Evolutionary conservation across 2,113 vertebrate genomes (phyloP).

Genomic region (Cnemophilus loriae): DNA sequence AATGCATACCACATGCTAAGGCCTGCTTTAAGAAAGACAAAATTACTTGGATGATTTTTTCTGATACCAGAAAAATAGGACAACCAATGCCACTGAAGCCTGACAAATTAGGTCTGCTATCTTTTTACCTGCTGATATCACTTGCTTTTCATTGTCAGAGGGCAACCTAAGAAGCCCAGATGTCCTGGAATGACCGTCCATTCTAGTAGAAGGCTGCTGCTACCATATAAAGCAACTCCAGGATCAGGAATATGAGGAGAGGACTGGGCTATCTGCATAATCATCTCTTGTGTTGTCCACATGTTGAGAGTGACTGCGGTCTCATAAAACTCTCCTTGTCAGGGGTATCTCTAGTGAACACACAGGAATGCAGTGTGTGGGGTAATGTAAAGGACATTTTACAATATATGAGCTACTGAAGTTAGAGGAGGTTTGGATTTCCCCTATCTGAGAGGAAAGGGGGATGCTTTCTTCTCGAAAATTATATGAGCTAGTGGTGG

Average conservation of each 20-base stretch:
- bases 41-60: neutral
- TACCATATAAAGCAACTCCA: neutral
- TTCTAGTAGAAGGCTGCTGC: neutral
- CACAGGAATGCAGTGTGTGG: neutral
- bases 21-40: neutral
- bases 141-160: neutral
- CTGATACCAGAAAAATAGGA: neutral
- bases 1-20: neutral
- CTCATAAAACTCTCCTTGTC: neutral
- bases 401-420: neutral
- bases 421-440: neutral
- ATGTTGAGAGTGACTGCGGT: neutral
- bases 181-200: neutral
- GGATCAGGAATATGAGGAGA: neutral
- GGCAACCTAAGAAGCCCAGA: neutral
- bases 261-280: accelerated
- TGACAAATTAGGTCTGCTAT: neutral
- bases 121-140: neutral
- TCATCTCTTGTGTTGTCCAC: neutral
- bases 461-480: neutral
- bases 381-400: neutral
- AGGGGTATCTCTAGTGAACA: neutral
- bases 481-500: neutral
- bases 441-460: neutral
- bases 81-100: neutral